Evolutionary conservation across 2,797 vertebrate species (phyloP).

Genomic region (Heliangelus exortis): DNA sequence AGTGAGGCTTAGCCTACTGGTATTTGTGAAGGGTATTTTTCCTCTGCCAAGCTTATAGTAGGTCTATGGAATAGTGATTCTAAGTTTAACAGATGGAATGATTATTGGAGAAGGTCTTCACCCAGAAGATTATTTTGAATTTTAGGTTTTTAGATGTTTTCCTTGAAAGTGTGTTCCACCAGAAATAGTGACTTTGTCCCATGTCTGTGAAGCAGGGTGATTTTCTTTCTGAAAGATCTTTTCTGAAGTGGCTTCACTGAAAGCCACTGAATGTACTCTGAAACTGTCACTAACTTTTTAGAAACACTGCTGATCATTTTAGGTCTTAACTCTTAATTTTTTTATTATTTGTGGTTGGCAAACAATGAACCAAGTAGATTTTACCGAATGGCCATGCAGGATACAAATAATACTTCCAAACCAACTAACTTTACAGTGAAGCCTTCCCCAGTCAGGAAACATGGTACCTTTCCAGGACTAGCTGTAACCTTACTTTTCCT

Average conservation of each 20-base stretch:
- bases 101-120: not conserved
- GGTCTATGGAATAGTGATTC: not conserved
- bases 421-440: not conserved
- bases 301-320: not conserved
- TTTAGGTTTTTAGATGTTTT: not conserved
- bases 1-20: not conserved
- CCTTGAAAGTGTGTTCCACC: not conserved
- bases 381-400: not conserved
- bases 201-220: not conserved
- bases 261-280: not conserved
- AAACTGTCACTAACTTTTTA: not conserved
- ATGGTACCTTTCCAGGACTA: not conserved
- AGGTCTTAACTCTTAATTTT: not conserved
- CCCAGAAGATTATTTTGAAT: not conserved
- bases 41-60: not conserved
- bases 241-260: not conserved
- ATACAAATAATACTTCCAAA: not conserved
- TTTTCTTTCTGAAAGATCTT: not conserved
- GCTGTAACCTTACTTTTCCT: not conserved
- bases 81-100: not conserved
- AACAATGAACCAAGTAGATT: not conserved
- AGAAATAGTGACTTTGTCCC: not conserved
- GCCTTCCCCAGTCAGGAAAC: not conserved
- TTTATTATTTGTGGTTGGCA: not conserved
- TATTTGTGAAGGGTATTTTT: not conserved